Percentiles rank a stretch among this genome's conserved stretches.
These are phyloP conservation scores for Peromyscus maniculatus DNA, from an alignment of 2,113 vertebrate species.

Conservation along the genomic window DNA sequence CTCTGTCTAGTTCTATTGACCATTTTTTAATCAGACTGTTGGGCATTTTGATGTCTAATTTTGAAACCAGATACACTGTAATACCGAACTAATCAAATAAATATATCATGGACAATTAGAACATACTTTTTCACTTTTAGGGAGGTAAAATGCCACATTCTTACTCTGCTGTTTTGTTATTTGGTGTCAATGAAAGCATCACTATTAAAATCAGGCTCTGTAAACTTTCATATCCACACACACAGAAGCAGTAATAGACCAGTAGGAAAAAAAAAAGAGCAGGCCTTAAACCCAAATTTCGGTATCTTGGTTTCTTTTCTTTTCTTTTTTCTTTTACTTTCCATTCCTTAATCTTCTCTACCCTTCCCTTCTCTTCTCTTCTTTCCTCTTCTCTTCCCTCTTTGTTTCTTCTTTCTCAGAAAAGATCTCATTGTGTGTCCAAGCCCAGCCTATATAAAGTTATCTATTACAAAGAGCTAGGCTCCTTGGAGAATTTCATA, in stretches of 20 bases:
- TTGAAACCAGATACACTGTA: background rate
- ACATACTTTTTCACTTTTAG: background rate
- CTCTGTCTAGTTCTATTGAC: too few relatives aligned
- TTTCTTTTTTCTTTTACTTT: too few relatives aligned
- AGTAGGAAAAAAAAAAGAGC: background rate
- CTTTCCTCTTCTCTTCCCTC: too few relatives aligned
- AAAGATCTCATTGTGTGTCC: background rate
- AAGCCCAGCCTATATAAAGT: background rate
- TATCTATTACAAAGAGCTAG: background rate
- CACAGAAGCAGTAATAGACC: background rate
- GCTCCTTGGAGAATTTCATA: background rate
- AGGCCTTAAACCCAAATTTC: background rate
- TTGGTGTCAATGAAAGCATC: background rate
- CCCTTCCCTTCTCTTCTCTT: background rate
- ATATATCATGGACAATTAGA: background rate
- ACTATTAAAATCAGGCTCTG: background rate
- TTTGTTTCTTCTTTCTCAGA: background rate
- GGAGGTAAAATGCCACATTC: background rate
- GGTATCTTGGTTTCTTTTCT: background rate
- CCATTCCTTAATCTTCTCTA: too few relatives aligned
- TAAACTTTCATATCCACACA: background rate
- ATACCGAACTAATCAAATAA: background rate
- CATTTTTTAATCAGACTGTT: too few relatives aligned
- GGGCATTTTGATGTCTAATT: background rate
- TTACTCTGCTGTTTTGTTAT: background rate